A percentile compares a stretch with the other conserved stretches of the same genome.
phyloP scores from a whole-genome alignment of 2,797 vertebrate genomes.

The Brachyalestes nurse region DNA sequence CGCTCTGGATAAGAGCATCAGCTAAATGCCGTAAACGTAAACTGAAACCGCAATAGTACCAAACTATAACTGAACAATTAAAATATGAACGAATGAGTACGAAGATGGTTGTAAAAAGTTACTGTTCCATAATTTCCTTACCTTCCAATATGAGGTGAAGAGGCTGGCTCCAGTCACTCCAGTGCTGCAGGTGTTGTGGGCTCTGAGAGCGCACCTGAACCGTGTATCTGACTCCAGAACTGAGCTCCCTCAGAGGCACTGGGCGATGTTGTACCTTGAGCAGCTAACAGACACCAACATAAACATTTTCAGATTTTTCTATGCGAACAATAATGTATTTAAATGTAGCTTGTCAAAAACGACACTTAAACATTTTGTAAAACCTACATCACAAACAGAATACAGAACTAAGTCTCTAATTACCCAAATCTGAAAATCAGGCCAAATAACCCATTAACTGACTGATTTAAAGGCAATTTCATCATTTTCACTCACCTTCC shows the following conservation, averaged over 20 bases:
- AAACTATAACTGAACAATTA: not conserved
- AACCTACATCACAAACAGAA: not conserved
- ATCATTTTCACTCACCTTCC: slow-evolving; percentile 67
- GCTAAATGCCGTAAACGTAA: not conserved
- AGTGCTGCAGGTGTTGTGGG: slow-evolving; percentile 69
- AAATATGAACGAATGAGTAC: not conserved
- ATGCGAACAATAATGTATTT: not conserved
- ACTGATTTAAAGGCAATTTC: not conserved
- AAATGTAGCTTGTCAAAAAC: not conserved
- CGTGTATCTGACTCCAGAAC: slow-evolving; percentile 72
- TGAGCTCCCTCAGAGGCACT: slow-evolving; percentile 69
- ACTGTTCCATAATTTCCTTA: slow-evolving; percentile 63
- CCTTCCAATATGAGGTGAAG: slow-evolving; percentile 76
- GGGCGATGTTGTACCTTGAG: slow-evolving; percentile 60
- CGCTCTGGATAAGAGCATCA: too few species aligned
- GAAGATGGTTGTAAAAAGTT: not conserved
- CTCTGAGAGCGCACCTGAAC: slow-evolving; percentile 81
- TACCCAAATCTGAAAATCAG: too few species aligned
- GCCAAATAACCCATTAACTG: not conserved
- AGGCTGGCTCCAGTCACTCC: slow-evolving; percentile 89
- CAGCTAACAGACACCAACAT: slow-evolving; percentile 42
- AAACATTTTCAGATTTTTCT: not conserved
- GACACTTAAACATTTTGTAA: too few species aligned
- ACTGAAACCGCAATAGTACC: not conserved
- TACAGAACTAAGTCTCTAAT: not conserved